These are phyloP conservation scores for Enteromius argenteus DNA, from an alignment of 2,797 vertebrate genomes.

Conservation along the genomic window DNA sequence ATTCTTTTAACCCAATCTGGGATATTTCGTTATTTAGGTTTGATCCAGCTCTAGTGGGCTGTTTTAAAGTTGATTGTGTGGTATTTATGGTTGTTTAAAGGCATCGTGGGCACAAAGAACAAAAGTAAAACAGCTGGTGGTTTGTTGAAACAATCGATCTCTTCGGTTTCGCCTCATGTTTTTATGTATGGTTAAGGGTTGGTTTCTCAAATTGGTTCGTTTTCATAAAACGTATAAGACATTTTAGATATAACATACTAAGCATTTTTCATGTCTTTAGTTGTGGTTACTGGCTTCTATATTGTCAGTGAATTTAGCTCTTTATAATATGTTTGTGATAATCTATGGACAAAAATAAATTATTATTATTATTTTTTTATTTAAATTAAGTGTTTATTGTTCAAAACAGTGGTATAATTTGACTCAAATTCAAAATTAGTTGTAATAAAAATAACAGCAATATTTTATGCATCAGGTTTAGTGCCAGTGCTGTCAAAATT, in stretches of 20 bases:
- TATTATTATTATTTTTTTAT: too few species aligned
- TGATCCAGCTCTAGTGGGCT: background rate
- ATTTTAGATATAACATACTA: background rate
- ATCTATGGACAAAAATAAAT: background rate
- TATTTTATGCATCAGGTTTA: background rate
- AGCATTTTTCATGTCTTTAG: background rate
- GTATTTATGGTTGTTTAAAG: background rate
- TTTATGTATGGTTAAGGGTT: background rate
- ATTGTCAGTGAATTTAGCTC: background rate
- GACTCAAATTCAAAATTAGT: background rate
- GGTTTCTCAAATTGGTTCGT: background rate
- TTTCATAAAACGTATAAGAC: background rate
- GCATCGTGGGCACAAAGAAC: background rate
- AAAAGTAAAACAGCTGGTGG: slow-evolving; percentile 26
- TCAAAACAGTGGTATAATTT: background rate
- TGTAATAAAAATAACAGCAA: too few species aligned
- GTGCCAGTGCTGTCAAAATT: background rate
- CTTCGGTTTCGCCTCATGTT: background rate
- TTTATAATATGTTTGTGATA: background rate
- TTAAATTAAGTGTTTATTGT: background rate
- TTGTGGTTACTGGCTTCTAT: background rate
- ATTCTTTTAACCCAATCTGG: background rate
- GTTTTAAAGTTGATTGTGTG: background rate
- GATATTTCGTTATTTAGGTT: background rate
- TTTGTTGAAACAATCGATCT: background rate